Evolutionary conservation across 2,113 vertebrate genomes (phyloP).

Genomic region (Morone chrysops): DNA sequence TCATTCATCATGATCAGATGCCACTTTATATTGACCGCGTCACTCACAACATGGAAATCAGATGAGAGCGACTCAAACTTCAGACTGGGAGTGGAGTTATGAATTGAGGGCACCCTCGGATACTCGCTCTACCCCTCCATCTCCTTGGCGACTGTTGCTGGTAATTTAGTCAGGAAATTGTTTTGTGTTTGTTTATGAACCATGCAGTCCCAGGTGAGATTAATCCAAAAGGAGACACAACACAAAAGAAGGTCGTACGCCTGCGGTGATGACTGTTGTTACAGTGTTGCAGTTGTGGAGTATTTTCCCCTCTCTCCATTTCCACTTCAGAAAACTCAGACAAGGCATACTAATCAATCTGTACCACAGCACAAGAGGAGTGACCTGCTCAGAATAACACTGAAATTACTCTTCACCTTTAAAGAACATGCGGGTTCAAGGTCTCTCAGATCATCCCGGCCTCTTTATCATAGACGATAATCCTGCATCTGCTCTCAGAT

Average conservation of each 20-base stretch:
- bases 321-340: conserved; percentile 46
- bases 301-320: conserved; percentile 9
- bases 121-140: conserved; percentile 18
- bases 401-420: conserved; percentile 63
- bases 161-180: conserved; percentile 73
- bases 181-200: conserved; percentile 77
- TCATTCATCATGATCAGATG: conserved; percentile 20
- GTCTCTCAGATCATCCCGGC: conserved; percentile 13
- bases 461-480: conserved; percentile 43
- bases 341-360: conserved; percentile 52
- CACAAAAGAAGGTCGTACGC: conserved; percentile 49
- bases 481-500: conserved; percentile 52
- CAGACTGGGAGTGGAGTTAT: conserved; percentile 27
- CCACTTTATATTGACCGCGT: conserved; percentile 13
- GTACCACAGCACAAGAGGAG: conserved; percentile 12
- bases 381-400: conserved; percentile 25
- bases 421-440: conserved; percentile 49
- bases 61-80: conserved; percentile 33
- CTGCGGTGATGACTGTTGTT: conserved; percentile 25
- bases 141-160: conserved; percentile 27
- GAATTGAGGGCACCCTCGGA: conserved; percentile 39
- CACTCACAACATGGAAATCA: conserved; percentile 27
- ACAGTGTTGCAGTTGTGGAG: background rate
- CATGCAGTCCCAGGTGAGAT: conserved; percentile 69
- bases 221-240: conserved; percentile 58